Evolutionary conservation across 2,797 vertebrate species (phyloP), one percentile per base, ranked within the genome.

Genomic region (Eulemur rubriventer): DNA sequence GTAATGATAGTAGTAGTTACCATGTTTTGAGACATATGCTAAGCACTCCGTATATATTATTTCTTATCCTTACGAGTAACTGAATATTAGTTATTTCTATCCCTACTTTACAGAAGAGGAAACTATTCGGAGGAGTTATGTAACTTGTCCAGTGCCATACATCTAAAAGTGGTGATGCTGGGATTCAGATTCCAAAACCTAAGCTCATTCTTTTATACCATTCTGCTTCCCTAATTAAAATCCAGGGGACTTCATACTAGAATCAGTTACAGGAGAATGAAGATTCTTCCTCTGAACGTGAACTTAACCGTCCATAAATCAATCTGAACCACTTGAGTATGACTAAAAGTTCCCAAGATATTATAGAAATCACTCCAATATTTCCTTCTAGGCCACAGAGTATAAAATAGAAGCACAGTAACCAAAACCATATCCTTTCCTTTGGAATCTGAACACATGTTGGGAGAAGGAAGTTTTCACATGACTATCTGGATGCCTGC

Each of bases 131-230:
- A 83, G 24, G 9, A 38, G 26, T 78, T 69, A 43, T 48, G 16
- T 48, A 38, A 65, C 7, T 76, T 94, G 61, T 59, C 30, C 61
- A 89, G 57, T 16, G 52, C 35, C 20, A 67, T 57, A 30, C 12
- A 79, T 55, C 11, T 82, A 67, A 69, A 91, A 43, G 11, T 14
- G 7, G 48, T 79, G n/a, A 35, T 26, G 59, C 17, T 90, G 48
- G 33, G 33, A 90, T 90, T 89, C 92, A 90, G 61, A 86, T 78
- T 70, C 48, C 16, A 89, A 94, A 76, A 35, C n/a, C 65, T 48
- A 41, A 88, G 82, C 33, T 61, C 57, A 46, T 61, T 81, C 65
- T 76, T 61, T 69, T 59, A 70, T 76, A 24, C 16, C 79, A 63
- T 20, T 75, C 10, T 55, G 11, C 26, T 80, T 52, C 65, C 52